phyloP scores from a whole-genome alignment of 1,140 invertebrate species.

The Adelges cooleyi region DNA sequence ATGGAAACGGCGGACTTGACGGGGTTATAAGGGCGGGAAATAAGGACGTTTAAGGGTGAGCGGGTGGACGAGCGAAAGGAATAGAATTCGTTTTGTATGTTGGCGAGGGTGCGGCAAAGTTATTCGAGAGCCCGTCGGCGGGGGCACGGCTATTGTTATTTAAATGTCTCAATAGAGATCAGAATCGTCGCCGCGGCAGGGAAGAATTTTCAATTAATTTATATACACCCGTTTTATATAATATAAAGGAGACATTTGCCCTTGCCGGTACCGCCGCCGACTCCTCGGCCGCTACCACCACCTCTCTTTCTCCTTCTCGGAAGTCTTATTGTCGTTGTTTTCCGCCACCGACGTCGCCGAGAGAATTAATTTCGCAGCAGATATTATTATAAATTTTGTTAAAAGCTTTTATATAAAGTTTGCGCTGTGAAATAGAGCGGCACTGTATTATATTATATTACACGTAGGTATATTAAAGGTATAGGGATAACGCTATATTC shows the following conservation, averaged over 20 bases:
- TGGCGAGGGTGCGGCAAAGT: slow-evolving; percentile 23
- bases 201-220: slow-evolving; percentile 29
- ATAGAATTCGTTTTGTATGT: slow-evolving; percentile 27
- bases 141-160: slow-evolving; percentile 25
- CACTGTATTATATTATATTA: too few relatives aligned
- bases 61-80: background rate
- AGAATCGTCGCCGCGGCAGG: slow-evolving; percentile 21
- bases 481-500: too few relatives aligned
- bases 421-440: slow-evolving; percentile 15
- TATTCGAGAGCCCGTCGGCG: slow-evolving; percentile 15
- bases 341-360: slow-evolving; percentile 5
- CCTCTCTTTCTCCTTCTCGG: too few relatives aligned
- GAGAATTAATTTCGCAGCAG: slow-evolving; percentile 27
- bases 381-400: slow-evolving; percentile 27
- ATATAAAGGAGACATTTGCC: slow-evolving; percentile 25
- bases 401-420: slow-evolving; percentile 28
- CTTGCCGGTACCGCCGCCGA: background rate
- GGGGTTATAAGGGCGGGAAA: background rate
- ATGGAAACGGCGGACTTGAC: background rate
- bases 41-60: background rate
- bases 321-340: slow-evolving; percentile 27
- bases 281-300: too few relatives aligned
- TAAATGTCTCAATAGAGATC: slow-evolving; percentile 28
- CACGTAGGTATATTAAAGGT: too few relatives aligned
- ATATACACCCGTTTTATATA: slow-evolving; percentile 21